These are phyloP conservation scores for Scomber colias DNA, from an alignment of 2,113 vertebrate genomes.

Conservation along the genomic window DNA sequence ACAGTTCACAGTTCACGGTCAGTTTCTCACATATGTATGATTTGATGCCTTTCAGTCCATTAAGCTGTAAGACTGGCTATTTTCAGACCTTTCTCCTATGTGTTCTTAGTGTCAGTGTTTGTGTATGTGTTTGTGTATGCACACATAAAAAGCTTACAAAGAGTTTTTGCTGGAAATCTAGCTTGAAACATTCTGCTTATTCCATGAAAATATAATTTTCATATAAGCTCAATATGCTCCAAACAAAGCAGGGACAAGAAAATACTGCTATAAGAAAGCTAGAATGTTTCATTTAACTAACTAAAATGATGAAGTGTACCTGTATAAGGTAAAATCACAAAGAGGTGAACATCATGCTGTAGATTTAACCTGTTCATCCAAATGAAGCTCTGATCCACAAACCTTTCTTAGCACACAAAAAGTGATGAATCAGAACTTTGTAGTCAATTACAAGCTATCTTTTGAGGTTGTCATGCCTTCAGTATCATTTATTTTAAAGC, in stretches of 20 bases:
- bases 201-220: too few species aligned
- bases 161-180: too few species aligned
- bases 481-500: constrained; percentile 17
- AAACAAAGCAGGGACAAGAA: too few species aligned
- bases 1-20: too few species aligned
- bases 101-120: constrained; percentile 13
- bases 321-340: background rate
- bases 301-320: background rate
- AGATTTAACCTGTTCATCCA: background rate
- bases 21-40: background rate
- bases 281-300: too few species aligned
- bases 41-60: constrained; percentile 1
- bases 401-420: background rate
- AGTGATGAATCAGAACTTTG: constrained; percentile 15
- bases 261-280: too few species aligned
- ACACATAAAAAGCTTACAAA: too few species aligned
- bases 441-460: background rate
- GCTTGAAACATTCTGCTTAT: too few species aligned
- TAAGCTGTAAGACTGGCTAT: constrained; percentile 7
- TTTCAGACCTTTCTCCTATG: constrained; percentile 15
- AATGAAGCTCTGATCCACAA: constrained; percentile 4
- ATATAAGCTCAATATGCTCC: background rate
- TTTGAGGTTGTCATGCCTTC: background rate
- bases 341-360: background rate
- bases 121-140: too few species aligned